Conservation (phyloP, 2,888 invertebrate species). For the Melinaea marsaeus region DNA sequence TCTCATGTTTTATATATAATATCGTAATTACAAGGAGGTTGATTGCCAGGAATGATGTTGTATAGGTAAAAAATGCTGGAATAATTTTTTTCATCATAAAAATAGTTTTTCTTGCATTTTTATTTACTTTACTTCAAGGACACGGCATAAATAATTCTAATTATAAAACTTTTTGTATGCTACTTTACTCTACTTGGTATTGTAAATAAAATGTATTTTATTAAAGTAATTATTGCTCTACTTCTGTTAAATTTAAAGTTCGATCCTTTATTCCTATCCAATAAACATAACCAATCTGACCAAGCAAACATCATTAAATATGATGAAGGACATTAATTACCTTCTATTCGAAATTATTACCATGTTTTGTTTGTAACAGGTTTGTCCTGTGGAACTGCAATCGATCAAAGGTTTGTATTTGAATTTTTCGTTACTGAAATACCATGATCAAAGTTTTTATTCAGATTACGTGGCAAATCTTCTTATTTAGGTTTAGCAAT, state of each 20-base stretch:
- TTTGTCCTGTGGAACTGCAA: slow-evolving; percentile 20
- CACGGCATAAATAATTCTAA: too few species aligned
- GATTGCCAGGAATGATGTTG: slow-evolving; percentile 90
- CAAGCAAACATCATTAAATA: slow-evolving; percentile 5
- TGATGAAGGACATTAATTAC: slow-evolving; percentile 5
- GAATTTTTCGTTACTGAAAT: slow-evolving; percentile 6
- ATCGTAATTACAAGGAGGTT: slow-evolving; percentile 90
- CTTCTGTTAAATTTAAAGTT: not conserved
- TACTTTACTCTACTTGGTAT: too few species aligned
- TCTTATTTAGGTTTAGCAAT: too few species aligned
- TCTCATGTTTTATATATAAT: slow-evolving; percentile 95
- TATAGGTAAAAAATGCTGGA: slow-evolving; percentile 81
- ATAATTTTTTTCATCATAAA: slow-evolving; percentile 28
- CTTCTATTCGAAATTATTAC: slow-evolving; percentile 15
- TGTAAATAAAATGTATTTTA: too few species aligned
- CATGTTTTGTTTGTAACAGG: slow-evolving; percentile 15
- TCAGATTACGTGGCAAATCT: not conserved
- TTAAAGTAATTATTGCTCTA: not conserved
- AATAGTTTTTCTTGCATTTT: too few species aligned
- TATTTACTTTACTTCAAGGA: too few species aligned
- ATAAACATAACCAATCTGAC: not conserved
- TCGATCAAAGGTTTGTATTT: slow-evolving; percentile 1
- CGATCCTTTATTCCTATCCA: not conserved
- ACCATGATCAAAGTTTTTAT: not conserved
- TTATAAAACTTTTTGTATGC: too few species aligned